Percentiles rank a stretch among this genome's conserved stretches.
phyloP scores from a whole-genome alignment of 2,888 invertebrate species.

The Dorcus hopei region DNA sequence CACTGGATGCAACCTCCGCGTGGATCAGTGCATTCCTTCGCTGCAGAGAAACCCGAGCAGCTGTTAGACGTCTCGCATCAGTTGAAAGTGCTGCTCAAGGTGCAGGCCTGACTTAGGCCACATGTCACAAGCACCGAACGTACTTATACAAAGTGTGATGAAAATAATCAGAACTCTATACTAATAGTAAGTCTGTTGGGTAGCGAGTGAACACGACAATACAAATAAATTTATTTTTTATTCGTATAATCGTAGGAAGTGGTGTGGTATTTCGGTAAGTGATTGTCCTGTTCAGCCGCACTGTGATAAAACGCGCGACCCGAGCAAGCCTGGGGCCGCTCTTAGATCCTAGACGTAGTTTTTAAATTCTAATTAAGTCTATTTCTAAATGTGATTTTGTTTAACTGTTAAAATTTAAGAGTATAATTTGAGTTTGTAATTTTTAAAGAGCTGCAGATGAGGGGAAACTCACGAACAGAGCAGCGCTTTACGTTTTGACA shows the following conservation, averaged over 20 bases:
- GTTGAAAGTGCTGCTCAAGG: constrained; percentile 48
- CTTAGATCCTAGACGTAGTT: constrained; percentile 5
- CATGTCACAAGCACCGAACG: constrained; percentile 3
- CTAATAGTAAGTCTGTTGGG: constrained; percentile 36
- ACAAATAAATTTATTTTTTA: constrained; percentile 18
- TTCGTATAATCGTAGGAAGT: constrained; percentile 3
- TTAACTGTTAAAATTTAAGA: constrained; percentile 44
- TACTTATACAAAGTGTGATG: background rate
- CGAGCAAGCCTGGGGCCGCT: background rate
- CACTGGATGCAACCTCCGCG: constrained; percentile 66
- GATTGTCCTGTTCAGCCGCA: constrained; percentile 52
- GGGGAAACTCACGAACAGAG: constrained; percentile 27
- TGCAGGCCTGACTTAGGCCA: constrained; percentile 45
- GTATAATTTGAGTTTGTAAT: constrained; percentile 41
- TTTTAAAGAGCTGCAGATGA: constrained; percentile 1
- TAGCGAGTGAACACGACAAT: constrained; percentile 52
- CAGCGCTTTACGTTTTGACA: constrained; percentile 30
- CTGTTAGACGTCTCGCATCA: constrained; percentile 45
- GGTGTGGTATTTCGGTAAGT: constrained; percentile 11
- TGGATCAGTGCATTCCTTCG: constrained; percentile 46
- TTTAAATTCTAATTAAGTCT: constrained; percentile 28
- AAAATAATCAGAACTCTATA: constrained; percentile 1
- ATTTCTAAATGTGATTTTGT: constrained; percentile 48
- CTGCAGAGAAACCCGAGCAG: constrained; percentile 7
- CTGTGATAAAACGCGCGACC: constrained; percentile 40